Base-by-base conservation (phyloP, 2,888 invertebrate genomes). In the Hedya salicella region DNA sequence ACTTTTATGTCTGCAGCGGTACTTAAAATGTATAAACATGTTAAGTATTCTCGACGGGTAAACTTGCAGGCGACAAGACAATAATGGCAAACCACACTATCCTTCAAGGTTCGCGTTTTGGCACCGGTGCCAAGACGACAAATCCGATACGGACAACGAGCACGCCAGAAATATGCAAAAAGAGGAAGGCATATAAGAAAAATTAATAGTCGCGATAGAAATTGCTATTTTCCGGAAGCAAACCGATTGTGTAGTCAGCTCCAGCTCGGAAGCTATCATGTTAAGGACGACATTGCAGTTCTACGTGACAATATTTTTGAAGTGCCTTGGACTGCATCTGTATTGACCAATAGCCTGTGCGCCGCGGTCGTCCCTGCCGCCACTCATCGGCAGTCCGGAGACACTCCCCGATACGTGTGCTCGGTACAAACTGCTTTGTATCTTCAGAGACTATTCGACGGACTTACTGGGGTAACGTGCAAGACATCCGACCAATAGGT, bases 391-490 rank as follows among this genome's bases (percentile, higher is more conserved):
- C 62, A 74, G 74, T 73, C 72, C 42, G 56, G 62, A 65, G 57
- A 61, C 71, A 65, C 69, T 67, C 75, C 70, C 73, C 75, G 77
- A 72, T 77, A 87, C 88, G 86, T 85, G 87, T 72, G 76, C 70
- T 71, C 75, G 69, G 78, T 85, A 79, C 80, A 75, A 82, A 86
- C 42, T 40, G 25, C 21, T 13, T 44, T 17, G 9, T 25, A 25
- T 6, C 56, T n/a, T 46, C 46, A 57, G 57, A 19, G 44, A 1
- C 57, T 13, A 57, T 32, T 32, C n/a, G 57, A 32, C 17, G 17
- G n/a, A 8, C 13, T 14, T 9, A 17, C 17, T 32, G 16, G 30
- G 17, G 6, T 9, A 30, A 57, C 19, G 1, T 57, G 17, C 13
- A 46, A 17, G n/a, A 57, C 57, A 19, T 57, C 17, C 13, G 46